These are phyloP conservation scores for Amblyteles armatorius DNA, from an alignment of 2,888 invertebrate genomes.

Conservation along the genomic window DNA sequence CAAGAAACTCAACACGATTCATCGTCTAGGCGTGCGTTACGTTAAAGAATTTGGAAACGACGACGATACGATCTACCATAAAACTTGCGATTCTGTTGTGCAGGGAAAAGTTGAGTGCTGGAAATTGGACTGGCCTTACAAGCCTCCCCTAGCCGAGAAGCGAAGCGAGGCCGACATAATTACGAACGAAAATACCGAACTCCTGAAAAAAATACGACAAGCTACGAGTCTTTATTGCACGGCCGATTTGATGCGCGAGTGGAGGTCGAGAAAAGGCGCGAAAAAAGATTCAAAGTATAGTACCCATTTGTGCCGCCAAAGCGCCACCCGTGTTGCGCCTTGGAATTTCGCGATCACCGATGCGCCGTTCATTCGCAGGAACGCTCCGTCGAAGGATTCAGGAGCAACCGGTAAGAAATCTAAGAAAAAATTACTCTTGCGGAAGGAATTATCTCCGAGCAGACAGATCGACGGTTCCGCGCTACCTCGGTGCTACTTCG, in stretches of 20 bases:
- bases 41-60: neutral
- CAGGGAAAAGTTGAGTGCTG: slow-evolving; percentile 79
- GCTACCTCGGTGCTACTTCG: slow-evolving; percentile 79
- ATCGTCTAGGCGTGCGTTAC: slow-evolving; percentile 86
- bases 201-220: slow-evolving; percentile 71
- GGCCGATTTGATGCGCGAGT: slow-evolving; percentile 69
- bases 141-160: slow-evolving; percentile 42
- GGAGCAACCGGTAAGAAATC: neutral
- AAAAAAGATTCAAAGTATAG: slow-evolving; percentile 65
- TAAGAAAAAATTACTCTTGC: slow-evolving; percentile 12
- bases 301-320: neutral
- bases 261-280: slow-evolving; percentile 68
- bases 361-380: neutral
- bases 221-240: slow-evolving; percentile 70
- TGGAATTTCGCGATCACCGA: neutral
- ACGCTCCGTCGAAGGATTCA: neutral
- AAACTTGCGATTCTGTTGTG: neutral
- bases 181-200: slow-evolving; percentile 70
- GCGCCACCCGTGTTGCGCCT: neutral
- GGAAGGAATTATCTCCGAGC: slow-evolving; percentile 14
- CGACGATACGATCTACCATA: neutral
- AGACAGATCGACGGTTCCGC: slow-evolving; percentile 40
- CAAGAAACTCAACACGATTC: slow-evolving; percentile 87
- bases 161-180: slow-evolving; percentile 53
- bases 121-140: slow-evolving; percentile 67